Evolutionary conservation across 2,888 invertebrate genomes (phyloP), one percentile per base, ranked within the genome.

Genomic region (Tenthredo scrophulariae): DNA sequence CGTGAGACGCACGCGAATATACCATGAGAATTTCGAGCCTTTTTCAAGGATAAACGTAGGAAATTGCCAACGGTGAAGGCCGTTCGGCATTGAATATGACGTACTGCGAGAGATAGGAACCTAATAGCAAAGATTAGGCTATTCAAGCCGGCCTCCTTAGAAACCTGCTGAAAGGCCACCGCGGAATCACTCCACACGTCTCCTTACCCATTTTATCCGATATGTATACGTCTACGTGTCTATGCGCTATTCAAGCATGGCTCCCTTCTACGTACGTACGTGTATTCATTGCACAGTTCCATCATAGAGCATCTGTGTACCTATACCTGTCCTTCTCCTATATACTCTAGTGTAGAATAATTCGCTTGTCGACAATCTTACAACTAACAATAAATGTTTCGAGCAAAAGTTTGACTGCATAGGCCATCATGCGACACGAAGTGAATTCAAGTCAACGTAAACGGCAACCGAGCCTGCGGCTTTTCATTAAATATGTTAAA

Each of bases 51-150:
- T 33, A 18, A 29, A 40, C 7, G 72, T 43, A n/a, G 72, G 43
- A 26, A 29, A 70, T 70, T 74, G 9, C 3, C 22, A 46, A 77
- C 50, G 50, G 2, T 33, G 50, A 54, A 29, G 80, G 26, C 26
- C 15, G 46, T 70, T 65, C 33, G 46, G 46, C 29, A 67, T 67
- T 67, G 83, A 83, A 83, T 83, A 70, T 70, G 67, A 83, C 83
- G 26, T 80, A 26, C 40, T 46, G 67, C 33, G 29, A 37, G 65
- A 83, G 40, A 67, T 70, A 46, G 43, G 67, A 46, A 67, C 67
- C 67, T 70, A 83, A 83, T 83, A 70, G 46, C 67, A 67, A 83
- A 67, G 83, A 83, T 67, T 70, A 43, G 67, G 67, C 67, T 83
- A 83, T 83, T 83, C 83, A 67, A 67, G 67, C 50, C 72, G 18